Percentiles rank a stretch among this genome's conserved stretches.
phyloP scores from a whole-genome alignment of 2,113 vertebrate species.

The Tupaia chinensis region DNA sequence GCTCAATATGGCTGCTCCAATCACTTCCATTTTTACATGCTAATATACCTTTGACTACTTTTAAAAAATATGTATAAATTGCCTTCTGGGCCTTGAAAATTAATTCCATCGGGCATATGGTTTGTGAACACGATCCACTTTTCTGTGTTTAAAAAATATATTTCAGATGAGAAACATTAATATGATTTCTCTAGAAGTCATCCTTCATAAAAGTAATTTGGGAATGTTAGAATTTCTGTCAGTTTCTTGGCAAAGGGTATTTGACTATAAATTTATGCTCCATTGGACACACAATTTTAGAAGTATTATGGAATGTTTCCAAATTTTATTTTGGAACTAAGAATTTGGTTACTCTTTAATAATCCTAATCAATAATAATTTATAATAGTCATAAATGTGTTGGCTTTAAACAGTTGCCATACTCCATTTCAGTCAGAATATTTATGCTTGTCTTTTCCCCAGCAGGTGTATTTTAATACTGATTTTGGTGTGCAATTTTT shows the following conservation, averaged over 20 bases:
- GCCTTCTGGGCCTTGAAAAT: slow-evolving; percentile 64
- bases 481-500: slow-evolving; percentile 11
- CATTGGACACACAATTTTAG: slow-evolving; percentile 58
- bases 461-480: slow-evolving; percentile 16
- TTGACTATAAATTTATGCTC: slow-evolving; percentile 62
- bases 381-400: slow-evolving; percentile 54
- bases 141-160: slow-evolving; percentile 62
- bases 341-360: slow-evolving; percentile 64
- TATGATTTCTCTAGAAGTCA: slow-evolving; percentile 66
- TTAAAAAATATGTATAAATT: slow-evolving; percentile 46
- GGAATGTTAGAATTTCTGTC: slow-evolving; percentile 63
- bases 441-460: slow-evolving; percentile 15
- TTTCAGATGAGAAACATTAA: slow-evolving; percentile 71
- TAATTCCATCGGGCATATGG: slow-evolving; percentile 59
- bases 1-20: background rate
- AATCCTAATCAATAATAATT: slow-evolving; percentile 63
- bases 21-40: background rate
- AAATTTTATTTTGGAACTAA: slow-evolving; percentile 70
- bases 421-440: slow-evolving; percentile 21
- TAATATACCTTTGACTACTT: background rate
- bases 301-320: slow-evolving; percentile 59
- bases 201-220: slow-evolving; percentile 52
- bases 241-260: slow-evolving; percentile 73
- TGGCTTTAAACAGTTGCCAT: slow-evolving; percentile 38
- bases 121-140: slow-evolving; percentile 58